Evolutionary conservation across 2,113 vertebrate species (phyloP), one percentile per base, ranked within the genome.

Genomic region (Upupa epops): DNA sequence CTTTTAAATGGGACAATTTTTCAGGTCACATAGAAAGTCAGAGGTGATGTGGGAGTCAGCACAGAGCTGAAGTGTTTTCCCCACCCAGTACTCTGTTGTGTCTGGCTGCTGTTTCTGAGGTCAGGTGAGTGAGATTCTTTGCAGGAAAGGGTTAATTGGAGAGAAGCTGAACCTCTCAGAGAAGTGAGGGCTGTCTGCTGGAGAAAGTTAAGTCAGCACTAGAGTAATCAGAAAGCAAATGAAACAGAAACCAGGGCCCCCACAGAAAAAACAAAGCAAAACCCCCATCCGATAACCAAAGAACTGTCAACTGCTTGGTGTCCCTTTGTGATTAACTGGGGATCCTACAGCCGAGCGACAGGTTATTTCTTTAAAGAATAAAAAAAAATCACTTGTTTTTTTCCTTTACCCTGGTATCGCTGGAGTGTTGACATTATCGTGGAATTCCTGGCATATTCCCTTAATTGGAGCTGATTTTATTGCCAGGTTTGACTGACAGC

Each of bases 381-480:
- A 78, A 82, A 58, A 22, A 5, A 42, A 70, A 52, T 29, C 5
- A 48, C 42, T 26, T 64, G 24, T 22, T 83, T 68, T 58, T 93
- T 80, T 87, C 59, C 60, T 71, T 86, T 90, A 60, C 48, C 31
- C 54, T 25, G 69, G 5, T 92, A 89, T 61, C 82, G 55, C 72
- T 92, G 88, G 86, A 94, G 83, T 82, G 88, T 88, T 96, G 90
- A 96, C 80, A 45, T 89, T 94, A 95, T 89, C 81, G 73, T 56
- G 77, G 73, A 93, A 96, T 95, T 96, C 94, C 86, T 95, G 82
- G 84, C 92, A 96, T 96, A 92, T 88, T 70, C 81, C 66, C 88
- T 90, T 96, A 96, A 96, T 94, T 94, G 88, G 94, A 96, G 83
- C 77, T 92, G 94, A 94, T 95, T 95, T 96, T 95, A 91, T 88